Percentiles rank a stretch among this genome's conserved stretches.
Evolutionary conservation across 2,888 invertebrate species (phyloP).

Genomic region (Smittia sp.): DNA sequence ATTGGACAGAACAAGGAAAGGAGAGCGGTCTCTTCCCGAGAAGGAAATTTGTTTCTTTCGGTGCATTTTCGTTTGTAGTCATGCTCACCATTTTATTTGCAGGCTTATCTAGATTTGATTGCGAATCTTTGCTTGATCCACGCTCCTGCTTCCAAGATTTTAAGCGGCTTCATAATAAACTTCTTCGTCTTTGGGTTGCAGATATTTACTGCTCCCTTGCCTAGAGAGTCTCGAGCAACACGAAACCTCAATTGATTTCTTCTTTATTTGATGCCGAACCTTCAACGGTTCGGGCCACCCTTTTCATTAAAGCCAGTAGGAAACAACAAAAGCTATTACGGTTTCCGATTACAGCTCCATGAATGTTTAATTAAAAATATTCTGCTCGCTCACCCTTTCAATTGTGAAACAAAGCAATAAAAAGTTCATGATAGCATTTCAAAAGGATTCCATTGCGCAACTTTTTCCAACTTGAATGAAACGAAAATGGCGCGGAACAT

Average conservation of each 20-base stretch:
- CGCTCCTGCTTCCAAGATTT: neutral
- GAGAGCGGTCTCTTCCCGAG: neutral
- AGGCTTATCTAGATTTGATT: too few species aligned
- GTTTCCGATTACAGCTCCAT: neutral
- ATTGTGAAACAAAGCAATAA: neutral
- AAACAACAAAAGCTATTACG: neutral
- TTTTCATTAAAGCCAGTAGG: neutral
- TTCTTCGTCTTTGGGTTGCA: too few species aligned
- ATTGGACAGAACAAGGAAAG: neutral
- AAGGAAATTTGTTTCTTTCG: neutral
- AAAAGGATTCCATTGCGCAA: conserved; percentile 21
- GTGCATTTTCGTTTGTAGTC: neutral
- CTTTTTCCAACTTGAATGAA: too few species aligned
- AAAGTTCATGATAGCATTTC: neutral
- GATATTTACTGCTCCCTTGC: too few species aligned
- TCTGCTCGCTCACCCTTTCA: neutral
- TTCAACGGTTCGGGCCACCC: neutral
- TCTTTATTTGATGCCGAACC: neutral
- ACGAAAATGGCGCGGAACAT: conserved; percentile 17
- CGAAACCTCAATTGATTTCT: neutral
- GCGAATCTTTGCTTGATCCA: too few species aligned
- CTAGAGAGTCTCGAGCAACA: too few species aligned
- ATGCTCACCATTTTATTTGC: neutral
- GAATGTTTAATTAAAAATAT: conserved; percentile 16
- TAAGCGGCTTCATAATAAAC: too few species aligned